Conservation (phyloP, 2,797 vertebrate species). For the Acipenser transmontanus region DNA sequence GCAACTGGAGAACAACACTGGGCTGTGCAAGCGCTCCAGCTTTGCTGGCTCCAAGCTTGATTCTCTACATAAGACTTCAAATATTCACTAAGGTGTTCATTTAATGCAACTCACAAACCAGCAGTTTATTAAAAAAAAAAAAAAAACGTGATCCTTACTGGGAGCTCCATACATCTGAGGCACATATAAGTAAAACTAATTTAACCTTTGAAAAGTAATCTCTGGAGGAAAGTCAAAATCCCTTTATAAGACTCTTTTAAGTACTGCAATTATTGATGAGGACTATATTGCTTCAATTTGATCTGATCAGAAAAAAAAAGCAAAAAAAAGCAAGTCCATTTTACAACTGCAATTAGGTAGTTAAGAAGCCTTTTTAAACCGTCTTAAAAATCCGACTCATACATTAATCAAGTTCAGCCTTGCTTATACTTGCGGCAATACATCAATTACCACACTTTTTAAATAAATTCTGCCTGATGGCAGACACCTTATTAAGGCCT, state of each 20-base stretch:
- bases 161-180: constrained; percentile 47
- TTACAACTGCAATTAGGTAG: constrained; percentile 64
- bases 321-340: constrained; percentile 46
- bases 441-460: constrained; percentile 81
- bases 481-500: constrained; percentile 70
- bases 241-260: constrained; percentile 70
- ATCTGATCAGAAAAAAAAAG: constrained; percentile 65
- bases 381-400: constrained; percentile 71
- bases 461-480: constrained; percentile 77
- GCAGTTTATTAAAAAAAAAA: constrained; percentile 54
- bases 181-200: constrained; percentile 66
- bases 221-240: constrained; percentile 59
- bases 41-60: too few species aligned
- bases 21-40: too few species aligned
- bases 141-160: constrained; percentile 36
- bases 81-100: too few species aligned
- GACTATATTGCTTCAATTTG: constrained; percentile 64
- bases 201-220: constrained; percentile 69
- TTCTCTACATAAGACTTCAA: too few species aligned
- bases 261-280: constrained; percentile 70
- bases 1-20: too few species aligned
- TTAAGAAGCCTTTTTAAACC: constrained; percentile 75
- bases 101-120: constrained; percentile 34
- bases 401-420: constrained; percentile 79
- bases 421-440: constrained; percentile 52